A percentile compares a stretch with the other conserved stretches of the same genome.
Evolutionary conservation across 1,140 invertebrate genomes (phyloP).

Genomic region (Babylonia areolata): DNA sequence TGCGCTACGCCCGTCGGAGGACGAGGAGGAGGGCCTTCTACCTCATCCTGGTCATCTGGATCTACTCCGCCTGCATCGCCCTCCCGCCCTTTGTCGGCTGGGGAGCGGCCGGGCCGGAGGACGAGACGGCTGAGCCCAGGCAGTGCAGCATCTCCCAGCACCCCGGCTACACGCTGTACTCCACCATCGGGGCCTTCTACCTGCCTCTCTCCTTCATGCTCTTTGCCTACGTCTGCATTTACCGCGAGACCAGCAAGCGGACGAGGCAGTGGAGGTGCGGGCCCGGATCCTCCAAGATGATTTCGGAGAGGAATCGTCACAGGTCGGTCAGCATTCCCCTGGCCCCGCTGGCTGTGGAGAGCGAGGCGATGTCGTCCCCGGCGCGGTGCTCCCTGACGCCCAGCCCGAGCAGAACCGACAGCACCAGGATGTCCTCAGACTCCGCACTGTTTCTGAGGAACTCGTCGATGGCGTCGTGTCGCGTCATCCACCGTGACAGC

Average conservation of each 20-base stretch:
- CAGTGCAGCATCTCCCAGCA: conserved; percentile 70
- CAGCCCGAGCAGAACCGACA: not conserved
- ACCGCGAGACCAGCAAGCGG: conserved; percentile 71
- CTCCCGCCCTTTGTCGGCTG: conserved; percentile 96
- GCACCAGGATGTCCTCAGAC: not conserved
- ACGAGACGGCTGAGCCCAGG: not conserved
- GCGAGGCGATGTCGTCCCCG: not conserved
- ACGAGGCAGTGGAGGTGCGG: conserved; percentile 66
- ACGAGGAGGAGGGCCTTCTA: conserved; percentile 89
- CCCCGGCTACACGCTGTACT: conserved; percentile 75
- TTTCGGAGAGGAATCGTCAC: conserved; percentile 33
- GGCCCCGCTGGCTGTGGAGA: not conserved
- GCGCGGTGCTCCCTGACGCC: not conserved
- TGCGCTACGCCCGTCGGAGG: conserved; percentile 85
- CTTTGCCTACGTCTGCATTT: conserved; percentile 75
- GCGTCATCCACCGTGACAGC: not conserved
- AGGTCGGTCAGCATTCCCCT: conserved; percentile 28
- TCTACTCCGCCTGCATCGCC: conserved; percentile 91
- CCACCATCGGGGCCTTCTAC: conserved; percentile 76
- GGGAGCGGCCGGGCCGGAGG: conserved; percentile 70
- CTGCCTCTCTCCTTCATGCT: conserved; percentile 75
- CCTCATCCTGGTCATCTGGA: conserved; percentile 92
- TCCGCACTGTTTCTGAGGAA: not conserved
- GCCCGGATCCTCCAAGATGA: conserved; percentile 50
- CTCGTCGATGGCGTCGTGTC: not conserved